These are phyloP conservation scores for Uloborus diversus DNA, from an alignment of 1,140 invertebrate genomes.

Conservation along the genomic window DNA sequence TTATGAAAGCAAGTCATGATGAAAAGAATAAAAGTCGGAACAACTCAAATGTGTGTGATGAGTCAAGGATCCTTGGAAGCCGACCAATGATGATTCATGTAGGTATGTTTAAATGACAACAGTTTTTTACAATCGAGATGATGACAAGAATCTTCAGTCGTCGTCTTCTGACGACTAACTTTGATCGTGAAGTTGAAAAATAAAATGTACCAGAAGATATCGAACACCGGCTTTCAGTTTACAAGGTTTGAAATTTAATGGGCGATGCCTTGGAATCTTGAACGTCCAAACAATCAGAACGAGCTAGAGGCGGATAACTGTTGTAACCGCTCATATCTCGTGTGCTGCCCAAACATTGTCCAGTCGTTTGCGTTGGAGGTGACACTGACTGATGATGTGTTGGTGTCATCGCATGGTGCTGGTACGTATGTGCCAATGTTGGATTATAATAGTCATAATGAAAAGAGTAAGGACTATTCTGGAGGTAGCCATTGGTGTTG, in stretches of 20 bases:
- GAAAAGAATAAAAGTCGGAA: too few species aligned
- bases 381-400: constrained; percentile 18
- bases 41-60: too few species aligned
- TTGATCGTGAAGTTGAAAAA: too few species aligned
- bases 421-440: background rate
- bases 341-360: constrained; percentile 1
- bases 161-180: too few species aligned
- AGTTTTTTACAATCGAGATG: too few species aligned
- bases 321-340: background rate
- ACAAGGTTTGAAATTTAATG: constrained; percentile 24
- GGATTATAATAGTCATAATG: constrained; percentile 8
- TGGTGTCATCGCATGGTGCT: background rate
- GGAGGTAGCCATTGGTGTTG: constrained; percentile 31
- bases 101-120: too few species aligned
- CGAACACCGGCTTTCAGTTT: too few species aligned
- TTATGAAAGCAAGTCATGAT: too few species aligned
- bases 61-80: too few species aligned
- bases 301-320: background rate
- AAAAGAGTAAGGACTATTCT: constrained; percentile 1
- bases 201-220: too few species aligned
- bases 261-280: constrained; percentile 1
- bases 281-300: constrained; percentile 10
- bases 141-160: too few species aligned
- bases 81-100: too few species aligned
- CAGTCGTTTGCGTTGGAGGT: background rate